phyloP scores from a whole-genome alignment of 2,797 vertebrate genomes.

The Pogonophryne albipinna region DNA sequence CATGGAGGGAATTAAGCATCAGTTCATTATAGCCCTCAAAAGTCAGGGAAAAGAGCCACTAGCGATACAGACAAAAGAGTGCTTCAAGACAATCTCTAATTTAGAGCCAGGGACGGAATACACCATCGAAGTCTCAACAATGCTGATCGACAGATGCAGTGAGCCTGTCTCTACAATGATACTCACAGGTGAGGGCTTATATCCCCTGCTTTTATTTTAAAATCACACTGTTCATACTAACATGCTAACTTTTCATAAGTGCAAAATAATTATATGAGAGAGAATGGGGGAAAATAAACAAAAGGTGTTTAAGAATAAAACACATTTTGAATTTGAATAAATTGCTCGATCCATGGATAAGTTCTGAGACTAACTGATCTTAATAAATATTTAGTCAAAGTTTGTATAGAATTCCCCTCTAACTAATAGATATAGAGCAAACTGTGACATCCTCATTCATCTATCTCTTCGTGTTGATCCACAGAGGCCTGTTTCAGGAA shows the following conservation, averaged over 20 bases:
- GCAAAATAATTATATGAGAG: no score
- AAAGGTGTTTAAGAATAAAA: no score
- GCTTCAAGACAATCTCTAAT: conserved; percentile 24
- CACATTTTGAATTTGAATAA: no score
- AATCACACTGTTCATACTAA: no score
- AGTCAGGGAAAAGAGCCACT: conserved; percentile 7
- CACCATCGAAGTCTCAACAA: conserved; percentile 23
- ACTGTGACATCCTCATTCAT: not conserved
- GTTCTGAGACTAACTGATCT: not conserved
- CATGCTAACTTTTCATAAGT: no score
- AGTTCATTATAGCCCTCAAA: conserved; percentile 17
- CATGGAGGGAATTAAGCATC: conserved; percentile 37
- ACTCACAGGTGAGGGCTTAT: conserved; percentile 43
- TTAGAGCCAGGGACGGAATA: conserved; percentile 49
- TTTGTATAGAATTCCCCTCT: not conserved
- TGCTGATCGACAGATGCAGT: conserved; percentile 34
- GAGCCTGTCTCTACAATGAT: not conserved
- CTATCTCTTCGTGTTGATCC: conserved; percentile 21
- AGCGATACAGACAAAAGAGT: conserved; percentile 7
- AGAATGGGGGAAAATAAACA: no score
- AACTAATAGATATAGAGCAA: not conserved
- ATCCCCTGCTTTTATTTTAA: not conserved
- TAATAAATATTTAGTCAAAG: no score
- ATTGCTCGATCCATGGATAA: no score
- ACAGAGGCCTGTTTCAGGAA: conserved; percentile 55